phyloP scores from a whole-genome alignment of 2,113 vertebrate genomes.

The Nyctereutes procyonoides region DNA sequence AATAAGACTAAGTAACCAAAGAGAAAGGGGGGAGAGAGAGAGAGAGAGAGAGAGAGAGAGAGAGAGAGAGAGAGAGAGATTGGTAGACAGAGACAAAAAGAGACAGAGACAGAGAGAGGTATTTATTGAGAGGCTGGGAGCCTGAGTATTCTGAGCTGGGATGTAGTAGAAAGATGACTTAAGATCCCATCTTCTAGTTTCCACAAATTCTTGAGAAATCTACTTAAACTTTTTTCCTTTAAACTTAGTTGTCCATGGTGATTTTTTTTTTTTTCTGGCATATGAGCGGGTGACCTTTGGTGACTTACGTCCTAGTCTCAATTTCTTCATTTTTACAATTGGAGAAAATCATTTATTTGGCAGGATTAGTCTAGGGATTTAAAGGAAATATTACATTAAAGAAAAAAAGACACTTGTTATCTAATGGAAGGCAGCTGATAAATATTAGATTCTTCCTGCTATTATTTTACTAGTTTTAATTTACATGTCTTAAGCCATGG shows the following conservation, averaged over 20 bases:
- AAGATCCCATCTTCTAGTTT: neutral
- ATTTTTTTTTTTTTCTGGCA: neutral
- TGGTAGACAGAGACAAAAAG: too few relatives aligned
- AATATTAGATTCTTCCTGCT: neutral
- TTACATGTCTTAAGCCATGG: neutral
- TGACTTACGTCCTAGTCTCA: neutral
- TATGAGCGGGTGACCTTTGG: neutral
- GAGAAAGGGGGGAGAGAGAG: fast-evolving
- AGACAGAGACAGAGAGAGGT: neutral
- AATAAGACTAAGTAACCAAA: neutral
- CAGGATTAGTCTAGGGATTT: neutral
- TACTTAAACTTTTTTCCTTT: neutral
- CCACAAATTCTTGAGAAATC: neutral
- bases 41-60: neutral
- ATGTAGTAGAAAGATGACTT: fast-evolving
- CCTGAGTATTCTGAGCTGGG: neutral
- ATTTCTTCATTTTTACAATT: neutral
- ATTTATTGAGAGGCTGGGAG: neutral
- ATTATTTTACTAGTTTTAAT: neutral
- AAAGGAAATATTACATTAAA: neutral
- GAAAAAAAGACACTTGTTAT: neutral
- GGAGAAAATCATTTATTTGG: neutral
- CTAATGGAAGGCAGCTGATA: neutral
- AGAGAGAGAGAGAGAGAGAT: too few relatives aligned
- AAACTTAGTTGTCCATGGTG: neutral